Evolutionary conservation across 1,140 invertebrate genomes (phyloP), one percentile per base, ranked within the genome.

Genomic region (Amyelois transitella): DNA sequence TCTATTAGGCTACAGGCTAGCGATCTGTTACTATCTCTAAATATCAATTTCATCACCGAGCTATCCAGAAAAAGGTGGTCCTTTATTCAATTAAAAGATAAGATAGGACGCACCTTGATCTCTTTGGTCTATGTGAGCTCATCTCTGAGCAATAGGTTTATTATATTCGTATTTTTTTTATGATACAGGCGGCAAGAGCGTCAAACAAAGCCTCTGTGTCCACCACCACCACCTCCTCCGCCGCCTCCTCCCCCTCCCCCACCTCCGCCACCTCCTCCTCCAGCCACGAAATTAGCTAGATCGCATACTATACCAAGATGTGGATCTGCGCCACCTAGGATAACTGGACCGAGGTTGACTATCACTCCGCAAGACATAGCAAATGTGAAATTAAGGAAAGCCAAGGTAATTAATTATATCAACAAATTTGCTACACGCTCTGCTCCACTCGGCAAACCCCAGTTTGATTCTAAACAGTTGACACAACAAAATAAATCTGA

Each of bases 361-460:
- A 87, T 87, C 32, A 87, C 84, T 0, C 84, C 84, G 1, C 67
- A 87, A 38, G 84, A 87, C 19, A 87, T 87, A n/a, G 84, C 84
- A 18, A 85, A 83, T 55, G 84, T 87, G 6, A 87, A 87, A 53
- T 60, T 87, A 10, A 75, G 81, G 47, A 87, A 84, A 56, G 65
- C 84, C 10, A 85, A 79, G 77, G 84, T 85, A 56, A 49, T 28
- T 8, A 8, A 1, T 3, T 28, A n/a, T n/a, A n/a, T n/a, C n/a
- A n/a, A n/a, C n/a, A 55, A 0, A 24, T 51, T 45, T n/a, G n/a
- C n/a, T n/a, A n/a, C n/a, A n/a, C n/a, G n/a, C n/a, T n/a, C n/a
- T n/a, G n/a, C n/a, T n/a, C n/a, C n/a, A n/a, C n/a, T n/a, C n/a
- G n/a, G n/a, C n/a, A n/a, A n/a, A n/a, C n/a, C n/a, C n/a, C n/a